Conservation (phyloP, 2,797 vertebrate species). For the Echiichthys vipera region DNA sequence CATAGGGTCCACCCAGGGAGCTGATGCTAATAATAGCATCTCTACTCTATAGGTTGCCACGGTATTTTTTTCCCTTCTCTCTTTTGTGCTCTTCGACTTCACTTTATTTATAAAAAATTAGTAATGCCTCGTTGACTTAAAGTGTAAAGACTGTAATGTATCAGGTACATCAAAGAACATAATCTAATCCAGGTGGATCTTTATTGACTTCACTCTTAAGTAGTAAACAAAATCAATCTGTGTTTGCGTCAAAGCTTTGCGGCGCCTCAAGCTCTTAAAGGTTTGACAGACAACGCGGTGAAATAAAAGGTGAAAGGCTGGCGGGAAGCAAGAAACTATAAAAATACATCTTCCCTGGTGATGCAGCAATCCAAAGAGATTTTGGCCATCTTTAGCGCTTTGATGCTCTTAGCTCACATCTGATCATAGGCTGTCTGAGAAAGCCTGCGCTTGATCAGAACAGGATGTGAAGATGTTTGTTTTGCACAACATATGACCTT, state of each 20-base stretch:
- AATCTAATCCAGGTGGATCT: slow-evolving; percentile 43
- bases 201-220: slow-evolving; percentile 53
- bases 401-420: background rate
- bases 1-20: slow-evolving; percentile 49
- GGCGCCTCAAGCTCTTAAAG: slow-evolving; percentile 16
- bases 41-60: slow-evolving; percentile 48
- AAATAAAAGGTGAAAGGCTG: slow-evolving; percentile 32
- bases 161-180: slow-evolving; percentile 19
- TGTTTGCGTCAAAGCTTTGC: slow-evolving; percentile 43
- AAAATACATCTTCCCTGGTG: background rate
- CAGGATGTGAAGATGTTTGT: background rate
- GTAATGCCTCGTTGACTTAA: slow-evolving; percentile 14
- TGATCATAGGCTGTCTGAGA: background rate
- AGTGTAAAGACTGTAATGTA: slow-evolving; percentile 6
- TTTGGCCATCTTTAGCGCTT: background rate
- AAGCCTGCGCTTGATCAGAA: background rate
- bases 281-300: slow-evolving; percentile 13
- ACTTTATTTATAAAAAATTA: slow-evolving; percentile 9
- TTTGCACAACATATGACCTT: background rate
- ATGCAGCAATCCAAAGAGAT: background rate
- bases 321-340: background rate
- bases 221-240: slow-evolving; percentile 54
- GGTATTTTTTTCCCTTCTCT: background rate
- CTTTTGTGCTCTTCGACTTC: background rate
- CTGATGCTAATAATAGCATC: slow-evolving; percentile 73